phyloP scores from a whole-genome alignment of 2,113 vertebrate species.

The Actinemys pallida region DNA sequence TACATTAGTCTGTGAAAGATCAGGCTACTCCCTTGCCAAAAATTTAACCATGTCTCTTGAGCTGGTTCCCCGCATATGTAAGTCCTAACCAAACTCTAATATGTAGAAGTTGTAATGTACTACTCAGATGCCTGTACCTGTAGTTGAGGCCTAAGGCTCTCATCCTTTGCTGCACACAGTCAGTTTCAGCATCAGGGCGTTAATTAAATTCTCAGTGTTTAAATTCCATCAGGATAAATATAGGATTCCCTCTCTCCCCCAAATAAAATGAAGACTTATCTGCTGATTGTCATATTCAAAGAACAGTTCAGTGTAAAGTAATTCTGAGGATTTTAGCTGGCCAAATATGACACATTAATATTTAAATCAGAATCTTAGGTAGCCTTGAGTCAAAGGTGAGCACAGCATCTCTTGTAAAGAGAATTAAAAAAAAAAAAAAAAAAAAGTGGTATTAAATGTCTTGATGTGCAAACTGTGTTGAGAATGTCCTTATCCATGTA shows the following conservation, averaged over 20 bases:
- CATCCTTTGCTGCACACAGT: not conserved
- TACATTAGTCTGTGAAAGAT: not conserved
- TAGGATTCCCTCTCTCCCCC: not conserved
- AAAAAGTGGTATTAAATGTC: not conserved
- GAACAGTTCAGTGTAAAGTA: not conserved
- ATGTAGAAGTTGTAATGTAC: not conserved
- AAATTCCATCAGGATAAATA: not conserved
- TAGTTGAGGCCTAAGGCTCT: not conserved
- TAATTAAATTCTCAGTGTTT: not conserved
- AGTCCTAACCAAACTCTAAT: not conserved
- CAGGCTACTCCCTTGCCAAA: not conserved
- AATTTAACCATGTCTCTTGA: not conserved
- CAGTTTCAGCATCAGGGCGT: not conserved
- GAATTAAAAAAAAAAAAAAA: fast-evolving
- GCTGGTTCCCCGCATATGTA: not conserved
- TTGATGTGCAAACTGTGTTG: not conserved
- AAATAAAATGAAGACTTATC: not conserved
- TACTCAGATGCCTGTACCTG: not conserved
- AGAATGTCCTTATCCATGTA: not conserved
- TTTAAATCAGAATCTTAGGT: not conserved
- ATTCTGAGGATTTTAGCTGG: not conserved
- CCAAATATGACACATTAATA: not conserved
- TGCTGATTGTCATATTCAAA: not conserved
- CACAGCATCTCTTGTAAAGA: not conserved
- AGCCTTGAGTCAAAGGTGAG: not conserved